Evolutionary conservation across 2,113 vertebrate genomes (phyloP).

Genomic region (Siniperca knerii): DNA sequence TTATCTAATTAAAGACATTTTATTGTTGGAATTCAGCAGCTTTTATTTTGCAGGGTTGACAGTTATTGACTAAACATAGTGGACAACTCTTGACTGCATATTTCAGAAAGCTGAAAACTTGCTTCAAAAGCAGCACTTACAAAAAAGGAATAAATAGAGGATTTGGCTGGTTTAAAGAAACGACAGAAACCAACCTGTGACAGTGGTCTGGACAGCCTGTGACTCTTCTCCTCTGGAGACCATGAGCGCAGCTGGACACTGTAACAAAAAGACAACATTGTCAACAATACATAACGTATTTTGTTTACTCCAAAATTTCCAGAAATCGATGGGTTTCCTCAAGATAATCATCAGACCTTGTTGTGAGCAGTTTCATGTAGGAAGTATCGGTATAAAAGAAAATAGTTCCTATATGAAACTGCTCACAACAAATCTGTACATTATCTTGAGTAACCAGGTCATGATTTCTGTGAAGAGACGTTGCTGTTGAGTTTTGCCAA

Average conservation of each 20-base stretch:
- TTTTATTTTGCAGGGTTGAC: not conserved
- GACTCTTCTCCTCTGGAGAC: conserved; percentile 83
- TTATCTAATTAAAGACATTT: conserved; percentile 29
- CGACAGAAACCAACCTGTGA: conserved; percentile 81
- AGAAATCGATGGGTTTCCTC: no score
- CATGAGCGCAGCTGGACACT: conserved; percentile 81
- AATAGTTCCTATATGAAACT: no score
- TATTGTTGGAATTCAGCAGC: not conserved
- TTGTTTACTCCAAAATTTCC: not conserved
- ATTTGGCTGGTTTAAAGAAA: not conserved
- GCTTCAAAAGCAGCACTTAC: not conserved
- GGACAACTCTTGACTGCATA: not conserved
- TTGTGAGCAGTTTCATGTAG: no score
- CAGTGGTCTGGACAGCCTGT: conserved; percentile 78
- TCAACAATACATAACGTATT: not conserved
- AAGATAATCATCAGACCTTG: no score
- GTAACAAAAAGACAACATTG: conserved; percentile 21
- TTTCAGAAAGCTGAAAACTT: not conserved
- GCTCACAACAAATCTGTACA: no score
- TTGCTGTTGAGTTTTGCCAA: no score
- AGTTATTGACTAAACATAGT: not conserved
- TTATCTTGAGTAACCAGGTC: no score
- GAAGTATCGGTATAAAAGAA: no score
- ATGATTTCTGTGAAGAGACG: no score
- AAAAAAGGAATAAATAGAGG: not conserved